A percentile compares a stretch with the other conserved stretches of the same genome.
Conservation (phyloP, 37 sponge, comb jelly and placozoan genomes). For the Ianthella basta region DNA sequence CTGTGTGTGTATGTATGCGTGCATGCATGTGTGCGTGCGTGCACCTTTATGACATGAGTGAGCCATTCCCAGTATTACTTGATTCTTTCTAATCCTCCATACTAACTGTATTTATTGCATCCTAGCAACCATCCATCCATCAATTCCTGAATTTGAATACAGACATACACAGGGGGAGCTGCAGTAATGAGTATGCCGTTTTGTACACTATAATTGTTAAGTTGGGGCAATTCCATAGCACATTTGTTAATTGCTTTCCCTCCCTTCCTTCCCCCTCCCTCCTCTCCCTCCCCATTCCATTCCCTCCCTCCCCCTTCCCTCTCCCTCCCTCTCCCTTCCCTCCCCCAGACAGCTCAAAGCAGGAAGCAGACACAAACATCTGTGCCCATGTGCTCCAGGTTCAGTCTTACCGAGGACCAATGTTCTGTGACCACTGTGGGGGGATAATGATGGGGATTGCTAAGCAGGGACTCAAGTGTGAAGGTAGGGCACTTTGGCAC, state of each 20-base stretch:
- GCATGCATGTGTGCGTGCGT: not conserved
- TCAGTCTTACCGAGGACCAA: conserved; percentile 76
- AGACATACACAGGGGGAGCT: no score
- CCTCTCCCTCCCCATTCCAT: no score
- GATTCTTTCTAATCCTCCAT: no score
- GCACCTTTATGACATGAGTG: no score
- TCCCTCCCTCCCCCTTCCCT: not conserved
- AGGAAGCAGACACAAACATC: conserved; percentile 66
- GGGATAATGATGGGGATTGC: conserved; percentile 78
- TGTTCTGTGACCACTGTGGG: conserved; percentile 94
- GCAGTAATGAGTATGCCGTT: no score
- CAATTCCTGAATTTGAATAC: no score
- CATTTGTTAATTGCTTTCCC: not conserved
- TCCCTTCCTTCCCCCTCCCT: not conserved
- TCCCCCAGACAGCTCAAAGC: conserved; percentile 40
- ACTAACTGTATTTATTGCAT: no score
- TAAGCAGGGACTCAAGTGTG: conserved; percentile 92
- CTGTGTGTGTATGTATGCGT: not conserved
- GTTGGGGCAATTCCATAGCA: no score
- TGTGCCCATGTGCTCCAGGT: conserved; percentile 85
- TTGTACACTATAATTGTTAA: no score
- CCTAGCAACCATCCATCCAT: no score
- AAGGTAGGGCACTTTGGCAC: conserved; percentile 63
- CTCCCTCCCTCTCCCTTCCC: not conserved
- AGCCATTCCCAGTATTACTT: no score